phyloP scores from a whole-genome alignment of 2,888 invertebrate genomes.

The Drosophila algonquin region DNA sequence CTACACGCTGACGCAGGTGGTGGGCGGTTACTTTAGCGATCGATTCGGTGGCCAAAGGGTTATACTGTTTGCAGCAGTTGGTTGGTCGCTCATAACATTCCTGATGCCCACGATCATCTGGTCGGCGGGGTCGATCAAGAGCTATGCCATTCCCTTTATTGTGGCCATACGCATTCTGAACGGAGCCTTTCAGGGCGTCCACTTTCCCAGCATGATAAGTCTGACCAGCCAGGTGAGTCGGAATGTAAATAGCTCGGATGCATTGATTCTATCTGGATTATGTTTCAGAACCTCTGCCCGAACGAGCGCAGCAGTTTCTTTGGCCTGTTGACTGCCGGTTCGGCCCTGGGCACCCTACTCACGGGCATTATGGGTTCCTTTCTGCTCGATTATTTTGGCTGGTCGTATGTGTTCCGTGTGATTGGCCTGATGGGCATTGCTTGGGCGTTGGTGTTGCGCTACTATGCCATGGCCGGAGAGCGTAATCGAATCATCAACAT shows the following conservation, averaged over 20 bases:
- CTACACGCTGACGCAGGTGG: conserved; percentile 87
- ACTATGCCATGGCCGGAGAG: conserved; percentile 84
- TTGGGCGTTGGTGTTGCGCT: conserved; percentile 86
- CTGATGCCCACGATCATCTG: conserved; percentile 86
- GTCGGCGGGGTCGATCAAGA: conserved; percentile 78
- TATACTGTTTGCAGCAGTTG: conserved; percentile 86
- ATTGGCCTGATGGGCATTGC: conserved; percentile 86
- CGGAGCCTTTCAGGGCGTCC: conserved; percentile 88
- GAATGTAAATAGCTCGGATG: too few relatives aligned
- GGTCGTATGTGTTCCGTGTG: conserved; percentile 87
- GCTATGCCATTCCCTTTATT: conserved; percentile 85
- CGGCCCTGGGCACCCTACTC: conserved; percentile 87
- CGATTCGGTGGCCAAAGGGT: conserved; percentile 88
- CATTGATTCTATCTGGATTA: background rate
- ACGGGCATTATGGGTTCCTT: conserved; percentile 88
- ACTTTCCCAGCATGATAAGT: conserved; percentile 89
- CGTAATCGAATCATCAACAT: conserved; percentile 83
- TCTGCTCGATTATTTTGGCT: conserved; percentile 87
- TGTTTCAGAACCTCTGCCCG: conserved; percentile 85
- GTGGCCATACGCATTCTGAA: conserved; percentile 87
- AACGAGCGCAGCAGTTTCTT: conserved; percentile 88
- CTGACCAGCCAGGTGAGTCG: conserved; percentile 85
- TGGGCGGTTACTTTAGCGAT: conserved; percentile 86
- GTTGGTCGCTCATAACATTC: conserved; percentile 86
- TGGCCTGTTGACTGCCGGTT: conserved; percentile 87